Base-by-base conservation (phyloP, 1,140 invertebrate species). In the Orchestia grillus region DNA sequence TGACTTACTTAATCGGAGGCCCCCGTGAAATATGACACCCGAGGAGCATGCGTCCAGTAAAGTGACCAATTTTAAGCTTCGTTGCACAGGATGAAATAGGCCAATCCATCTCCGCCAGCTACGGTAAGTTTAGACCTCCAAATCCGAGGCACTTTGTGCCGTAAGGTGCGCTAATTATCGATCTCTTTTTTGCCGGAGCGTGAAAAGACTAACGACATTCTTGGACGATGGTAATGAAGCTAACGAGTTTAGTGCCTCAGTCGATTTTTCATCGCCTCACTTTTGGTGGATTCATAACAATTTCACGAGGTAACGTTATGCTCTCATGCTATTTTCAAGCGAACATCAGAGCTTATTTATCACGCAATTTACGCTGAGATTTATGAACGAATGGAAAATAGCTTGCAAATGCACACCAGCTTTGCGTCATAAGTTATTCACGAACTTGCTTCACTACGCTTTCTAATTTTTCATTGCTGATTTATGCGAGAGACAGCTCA, bases 51-150 rank as follows among this genome's bases (percentile, higher is more conserved):
- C 92, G 92, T 40, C 43, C 19, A 94, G 40, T 47, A 94, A 94
- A 94, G 43, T 44, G 92, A 44, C 44, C 92, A 94, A 94, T 94
- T 94, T 94, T 94, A 19, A 47, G 92, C 92, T 94, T n/a, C 44
- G 92, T 94, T 94, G 92, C 92, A 40, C 92, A 6, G 40, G 8
- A 45, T 94, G 43, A 40, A 94, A 47, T 6, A 94, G 45, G 8
- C 47, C 44, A 47, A 94, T 94, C 44, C 40, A 47, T 94, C 92
- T 94, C 36, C 41, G 92, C 92, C 92, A 94, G 6, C 92, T 47
- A 47, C 47, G 92, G 43, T 44, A 94, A 47, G 43, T 94, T 94
- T 40, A 94, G 41, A 41, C 15, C 88, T 3, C 4, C 41, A 90
- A 90, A 90, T 41, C 41, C 43, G 28, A 42, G 28, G 43, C 36